Base-by-base conservation (phyloP, 2,113 vertebrate species). In the Malaclemys terrapin region DNA sequence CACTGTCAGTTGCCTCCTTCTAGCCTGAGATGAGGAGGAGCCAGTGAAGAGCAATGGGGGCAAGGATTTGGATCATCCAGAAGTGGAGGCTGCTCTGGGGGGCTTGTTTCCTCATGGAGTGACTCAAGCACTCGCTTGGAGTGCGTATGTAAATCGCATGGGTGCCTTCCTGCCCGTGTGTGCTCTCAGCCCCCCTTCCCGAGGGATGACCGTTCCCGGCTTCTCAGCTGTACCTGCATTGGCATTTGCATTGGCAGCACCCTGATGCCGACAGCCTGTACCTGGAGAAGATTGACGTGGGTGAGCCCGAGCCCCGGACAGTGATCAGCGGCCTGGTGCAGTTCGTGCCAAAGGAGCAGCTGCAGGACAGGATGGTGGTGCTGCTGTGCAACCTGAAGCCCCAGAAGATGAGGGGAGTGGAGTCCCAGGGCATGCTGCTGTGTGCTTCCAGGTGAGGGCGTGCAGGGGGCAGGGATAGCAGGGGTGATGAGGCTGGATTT, bases 381-480 rank as follows among this genome's bases (percentile, higher is more conserved):
- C 93, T 99, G 95, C 98, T 99, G 3, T 99, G 99, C 97, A 99
- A 99, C 79, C 98, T 99, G 85, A 99, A 99, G 90, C 98, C 99
- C 42, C 99, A 99, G 98, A 99, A 99, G 98, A 99, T 99, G 99
- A 97, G 99, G 54, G 99, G 99, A 0, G 98, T 99, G 0, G 99
- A 99, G 97, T 99, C 99, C 2, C 99, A 99, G 96, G 99, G 99
- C 97, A 99, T 99, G 99, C 98, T 99, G 95, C 98, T 99, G 17
- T 99, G 99, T 91, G 99, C 99, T 9, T 99, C 99, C 59, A 89
- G 97, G 99, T 99, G 93, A 98, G 99, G 98, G 72, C 57, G 69
- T 57, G 10, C 20, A 1, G 10, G 42, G 4, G 54, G 14, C 5
- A 6, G 6, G 59, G 59, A 3, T 2, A 0, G 1, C 0, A 0